phyloP scores from a whole-genome alignment of 2,797 vertebrate genomes.

The Synanceia verrucosa region DNA sequence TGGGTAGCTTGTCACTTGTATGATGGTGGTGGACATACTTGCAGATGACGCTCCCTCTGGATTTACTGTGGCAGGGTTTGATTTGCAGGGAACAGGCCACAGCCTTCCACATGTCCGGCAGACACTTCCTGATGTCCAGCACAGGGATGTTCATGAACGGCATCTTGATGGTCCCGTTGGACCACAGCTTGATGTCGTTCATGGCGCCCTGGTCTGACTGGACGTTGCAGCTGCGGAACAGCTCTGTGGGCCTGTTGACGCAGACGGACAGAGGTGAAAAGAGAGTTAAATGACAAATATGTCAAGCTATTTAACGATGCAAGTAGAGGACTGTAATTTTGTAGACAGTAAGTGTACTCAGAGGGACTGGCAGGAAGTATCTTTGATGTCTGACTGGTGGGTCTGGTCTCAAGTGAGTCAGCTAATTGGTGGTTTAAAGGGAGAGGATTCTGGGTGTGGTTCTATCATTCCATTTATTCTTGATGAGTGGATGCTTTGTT shows the following conservation, averaged over 20 bases:
- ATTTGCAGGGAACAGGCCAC: conserved; percentile 96
- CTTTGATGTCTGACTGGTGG: conserved; percentile 61
- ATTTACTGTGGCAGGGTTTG: conserved; percentile 97
- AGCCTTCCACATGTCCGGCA: conserved; percentile 97
- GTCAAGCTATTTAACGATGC: neutral
- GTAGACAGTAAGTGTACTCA: neutral
- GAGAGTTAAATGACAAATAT: neutral
- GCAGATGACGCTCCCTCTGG: conserved; percentile 96
- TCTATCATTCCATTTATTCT: conserved; percentile 27
- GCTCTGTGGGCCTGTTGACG: conserved; percentile 90
- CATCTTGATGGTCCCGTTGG: conserved; percentile 98
- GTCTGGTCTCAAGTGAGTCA: conserved; percentile 59
- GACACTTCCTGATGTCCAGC: conserved; percentile 94
- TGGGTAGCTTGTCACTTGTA: neutral
- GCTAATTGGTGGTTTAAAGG: conserved; percentile 60
- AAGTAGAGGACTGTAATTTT: neutral
- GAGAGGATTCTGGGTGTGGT: conserved; percentile 46
- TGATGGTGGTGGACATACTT: conserved; percentile 83
- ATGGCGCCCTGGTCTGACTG: conserved; percentile 98
- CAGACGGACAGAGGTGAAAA: neutral
- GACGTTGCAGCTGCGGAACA: conserved; percentile 96
- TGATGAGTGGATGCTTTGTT: conserved; percentile 56
- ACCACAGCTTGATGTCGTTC: conserved; percentile 98
- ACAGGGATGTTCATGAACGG: conserved; percentile 98
- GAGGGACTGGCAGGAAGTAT: conserved; percentile 29